Conservation (phyloP, 2,113 vertebrate species). For the Hippopotamus amphibius region DNA sequence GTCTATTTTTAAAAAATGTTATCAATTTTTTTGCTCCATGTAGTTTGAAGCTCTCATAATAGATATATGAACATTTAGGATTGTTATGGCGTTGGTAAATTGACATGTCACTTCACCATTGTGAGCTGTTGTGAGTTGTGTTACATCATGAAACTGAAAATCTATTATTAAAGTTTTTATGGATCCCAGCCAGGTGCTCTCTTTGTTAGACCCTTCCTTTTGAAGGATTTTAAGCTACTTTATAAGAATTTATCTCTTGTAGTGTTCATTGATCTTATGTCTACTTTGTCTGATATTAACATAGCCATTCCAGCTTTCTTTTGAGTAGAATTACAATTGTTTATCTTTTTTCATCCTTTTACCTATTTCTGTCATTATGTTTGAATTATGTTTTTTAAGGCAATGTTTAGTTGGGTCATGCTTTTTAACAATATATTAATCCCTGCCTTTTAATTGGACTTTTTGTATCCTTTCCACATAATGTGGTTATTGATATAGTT, state of each 20-base stretch:
- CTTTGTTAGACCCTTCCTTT: neutral
- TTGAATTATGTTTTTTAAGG: neutral
- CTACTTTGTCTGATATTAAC: neutral
- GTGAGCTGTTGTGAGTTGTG: neutral
- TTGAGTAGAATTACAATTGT: neutral
- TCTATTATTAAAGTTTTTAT: neutral
- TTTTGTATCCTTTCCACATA: neutral
- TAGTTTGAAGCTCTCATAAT: neutral
- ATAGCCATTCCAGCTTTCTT: neutral
- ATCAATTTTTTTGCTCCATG: neutral
- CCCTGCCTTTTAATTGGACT: neutral
- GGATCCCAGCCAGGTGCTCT: neutral
- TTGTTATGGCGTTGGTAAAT: neutral
- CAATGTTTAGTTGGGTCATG: neutral
- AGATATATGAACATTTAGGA: neutral
- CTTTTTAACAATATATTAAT: neutral
- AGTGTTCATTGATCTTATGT: neutral
- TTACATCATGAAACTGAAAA: neutral
- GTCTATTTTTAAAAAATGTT: neutral
- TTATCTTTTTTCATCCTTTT: neutral
- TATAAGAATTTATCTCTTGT: neutral
- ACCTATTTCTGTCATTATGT: neutral
- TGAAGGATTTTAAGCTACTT: slow-evolving; percentile 14
- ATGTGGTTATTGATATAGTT: neutral
- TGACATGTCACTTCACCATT: neutral